Evolutionary conservation across 2,797 vertebrate genomes (phyloP).

Genomic region (Crax fasciolata): DNA sequence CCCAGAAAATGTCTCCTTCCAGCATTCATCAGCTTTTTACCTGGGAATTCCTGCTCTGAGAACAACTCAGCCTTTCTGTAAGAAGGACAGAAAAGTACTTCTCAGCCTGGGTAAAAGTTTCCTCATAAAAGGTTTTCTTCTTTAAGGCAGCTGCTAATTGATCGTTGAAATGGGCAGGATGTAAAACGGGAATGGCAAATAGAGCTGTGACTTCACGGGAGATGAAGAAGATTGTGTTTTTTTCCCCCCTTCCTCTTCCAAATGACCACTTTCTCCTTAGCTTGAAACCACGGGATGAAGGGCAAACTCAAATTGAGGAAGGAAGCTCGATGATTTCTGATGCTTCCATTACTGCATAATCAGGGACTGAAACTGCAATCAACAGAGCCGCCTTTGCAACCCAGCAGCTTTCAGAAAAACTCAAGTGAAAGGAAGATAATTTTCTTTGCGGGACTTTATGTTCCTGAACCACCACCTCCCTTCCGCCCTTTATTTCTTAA

Average conservation of each 20-base stretch:
- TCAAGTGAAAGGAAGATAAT: slow-evolving; percentile 65
- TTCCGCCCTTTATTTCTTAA: slow-evolving; percentile 49
- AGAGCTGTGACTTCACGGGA: slow-evolving; percentile 23
- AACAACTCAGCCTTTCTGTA: background rate
- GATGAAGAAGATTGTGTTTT: slow-evolving; percentile 4
- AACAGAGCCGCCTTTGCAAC: slow-evolving; percentile 51
- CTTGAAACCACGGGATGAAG: slow-evolving; percentile 71
- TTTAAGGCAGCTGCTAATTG: slow-evolving; percentile 19
- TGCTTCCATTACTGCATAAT: slow-evolving; percentile 77
- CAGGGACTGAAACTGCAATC: slow-evolving; percentile 67
- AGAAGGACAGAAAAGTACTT: background rate
- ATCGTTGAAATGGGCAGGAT: slow-evolving; percentile 23
- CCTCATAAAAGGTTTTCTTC: slow-evolving; percentile 8
- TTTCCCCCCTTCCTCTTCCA: slow-evolving; percentile 42
- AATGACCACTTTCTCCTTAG: slow-evolving; percentile 75
- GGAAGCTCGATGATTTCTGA: slow-evolving; percentile 69
- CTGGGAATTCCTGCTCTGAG: background rate
- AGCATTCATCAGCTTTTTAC: background rate
- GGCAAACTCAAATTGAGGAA: slow-evolving; percentile 71
- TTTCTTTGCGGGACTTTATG: slow-evolving; percentile 66
- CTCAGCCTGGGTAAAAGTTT: background rate
- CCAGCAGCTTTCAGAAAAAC: slow-evolving; percentile 67
- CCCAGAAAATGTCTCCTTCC: background rate
- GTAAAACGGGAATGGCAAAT: background rate
- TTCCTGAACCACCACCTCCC: slow-evolving; percentile 41